Conservation (phyloP, 2,797 vertebrate species). For the Urocyon cinereoargenteus region DNA sequence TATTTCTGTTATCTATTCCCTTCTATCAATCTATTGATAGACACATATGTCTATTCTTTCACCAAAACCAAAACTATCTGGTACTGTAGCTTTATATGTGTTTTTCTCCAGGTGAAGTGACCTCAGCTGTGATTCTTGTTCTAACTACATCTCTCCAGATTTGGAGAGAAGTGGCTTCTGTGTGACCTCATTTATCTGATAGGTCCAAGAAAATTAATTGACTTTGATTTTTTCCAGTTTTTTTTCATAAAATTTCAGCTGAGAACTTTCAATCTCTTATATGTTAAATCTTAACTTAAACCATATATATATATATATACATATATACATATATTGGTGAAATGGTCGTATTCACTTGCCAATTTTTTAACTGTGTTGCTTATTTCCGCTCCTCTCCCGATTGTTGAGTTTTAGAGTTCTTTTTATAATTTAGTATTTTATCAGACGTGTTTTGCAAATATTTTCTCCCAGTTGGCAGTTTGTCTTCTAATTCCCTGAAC, state of each 20-base stretch:
- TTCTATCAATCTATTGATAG: background rate
- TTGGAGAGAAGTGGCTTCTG: background rate
- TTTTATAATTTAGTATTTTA: background rate
- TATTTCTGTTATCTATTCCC: background rate
- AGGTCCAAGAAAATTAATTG: background rate
- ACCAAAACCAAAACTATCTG: background rate
- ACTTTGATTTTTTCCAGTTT: background rate
- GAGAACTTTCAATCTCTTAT: background rate
- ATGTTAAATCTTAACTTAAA: background rate
- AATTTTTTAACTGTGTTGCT: background rate
- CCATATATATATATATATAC: background rate
- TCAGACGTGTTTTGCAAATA: background rate
- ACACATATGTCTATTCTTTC: background rate
- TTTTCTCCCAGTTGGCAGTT: background rate
- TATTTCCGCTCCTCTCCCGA: background rate
- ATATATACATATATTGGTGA: background rate
- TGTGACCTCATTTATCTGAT: background rate
- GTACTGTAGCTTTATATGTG: background rate
- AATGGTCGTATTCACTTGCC: too few species aligned
- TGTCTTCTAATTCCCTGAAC: background rate
- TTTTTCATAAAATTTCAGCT: background rate
- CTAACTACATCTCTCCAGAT: background rate
- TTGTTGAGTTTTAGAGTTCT: background rate
- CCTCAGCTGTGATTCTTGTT: background rate
- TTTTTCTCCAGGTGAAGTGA: background rate